Base-by-base conservation (phyloP, 2,113 vertebrate genomes). In the Hydrolagus affinis region DNA sequence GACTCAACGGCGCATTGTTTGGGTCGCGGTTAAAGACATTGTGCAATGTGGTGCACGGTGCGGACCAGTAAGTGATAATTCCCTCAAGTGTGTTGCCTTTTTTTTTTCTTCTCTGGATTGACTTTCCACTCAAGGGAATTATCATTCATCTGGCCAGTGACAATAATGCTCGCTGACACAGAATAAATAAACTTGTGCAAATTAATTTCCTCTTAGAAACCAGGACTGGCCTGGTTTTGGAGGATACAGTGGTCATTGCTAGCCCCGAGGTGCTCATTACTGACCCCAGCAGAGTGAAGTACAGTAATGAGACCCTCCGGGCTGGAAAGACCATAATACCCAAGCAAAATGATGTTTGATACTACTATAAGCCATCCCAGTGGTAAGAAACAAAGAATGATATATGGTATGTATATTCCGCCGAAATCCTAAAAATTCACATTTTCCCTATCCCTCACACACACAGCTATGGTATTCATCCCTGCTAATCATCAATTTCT, bases 21-120 rank as follows among this genome's bases (percentile, higher is more conserved):
- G 78, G 66, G 8, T 19, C 73, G 21, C 25, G 9, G 28, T 66
- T 66, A 68, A 83, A 83, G 78, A 66, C 8, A 23, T 68, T 64
- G 14, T 83, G 78, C 62, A 83, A 30, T 32, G 60, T 66, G 78
- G 64, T 28, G 78, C 12, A 4, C 66, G 78, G 78, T 83, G 78
- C 78, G 59, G 78, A 83, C 60, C 78, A 83, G 23, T 66, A 80
- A 62, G 23, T 64, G 77, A 80, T 83, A 30, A 83, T 66, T 83
- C 78, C 78, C 78, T 66, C 62, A 64, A 66, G 78, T 66, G 15
- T 30, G 11, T 83, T 32, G 19, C 28, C 14, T 1, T 66, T 66
- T 83, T 80, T 23, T 64, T 32, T 1, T 66, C 30, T 83, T 80
- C 12, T 64, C 19, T 14, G 30, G 44, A 25, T 66, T 32, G 28